These are phyloP conservation scores for Melolontha melolontha DNA, from an alignment of 2,888 invertebrate species.

Conservation along the genomic window DNA sequence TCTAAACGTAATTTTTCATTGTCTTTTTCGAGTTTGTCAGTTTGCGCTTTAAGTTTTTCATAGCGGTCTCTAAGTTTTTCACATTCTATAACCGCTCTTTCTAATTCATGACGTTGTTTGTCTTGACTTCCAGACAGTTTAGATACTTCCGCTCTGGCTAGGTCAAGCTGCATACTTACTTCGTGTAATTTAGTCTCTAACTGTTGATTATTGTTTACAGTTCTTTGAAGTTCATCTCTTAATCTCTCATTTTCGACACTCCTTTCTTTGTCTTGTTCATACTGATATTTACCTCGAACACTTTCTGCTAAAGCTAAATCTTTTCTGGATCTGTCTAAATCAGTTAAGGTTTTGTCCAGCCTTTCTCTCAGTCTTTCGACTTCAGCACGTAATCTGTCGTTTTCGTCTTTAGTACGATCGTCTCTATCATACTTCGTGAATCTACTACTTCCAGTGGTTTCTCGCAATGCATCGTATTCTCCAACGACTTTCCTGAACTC, in stretches of 20 bases:
- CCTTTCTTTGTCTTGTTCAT: slow-evolving; percentile 76
- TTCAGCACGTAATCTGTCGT: slow-evolving; percentile 82
- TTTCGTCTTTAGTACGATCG: slow-evolving; percentile 78
- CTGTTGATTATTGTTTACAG: slow-evolving; percentile 73
- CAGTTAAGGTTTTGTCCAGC: slow-evolving; percentile 83
- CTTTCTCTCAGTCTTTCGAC: slow-evolving; percentile 84
- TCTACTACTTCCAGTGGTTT: slow-evolving; percentile 78
- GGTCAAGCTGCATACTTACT: slow-evolving; percentile 82
- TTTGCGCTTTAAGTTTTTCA: slow-evolving; percentile 82
- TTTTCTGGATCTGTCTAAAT: slow-evolving; percentile 82
- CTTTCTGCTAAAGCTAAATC: slow-evolving; percentile 82
- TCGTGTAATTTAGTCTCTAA: slow-evolving; percentile 84
- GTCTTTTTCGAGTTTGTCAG: slow-evolving; percentile 79
- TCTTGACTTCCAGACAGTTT: slow-evolving; percentile 82
- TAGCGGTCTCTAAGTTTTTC: slow-evolving; percentile 88
- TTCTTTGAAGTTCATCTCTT: slow-evolving; percentile 79
- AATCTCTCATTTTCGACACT: slow-evolving; percentile 77
- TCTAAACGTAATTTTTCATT: slow-evolving; percentile 82
- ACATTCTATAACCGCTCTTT: slow-evolving; percentile 87
- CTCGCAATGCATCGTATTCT: slow-evolving; percentile 82
- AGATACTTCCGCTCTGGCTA: slow-evolving; percentile 81
- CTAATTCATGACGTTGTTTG: slow-evolving; percentile 83
- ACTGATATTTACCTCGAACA: slow-evolving; percentile 83
- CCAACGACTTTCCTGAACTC: slow-evolving; percentile 86
- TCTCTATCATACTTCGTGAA: slow-evolving; percentile 83